A percentile compares a stretch with the other conserved stretches of the same genome.
phyloP scores from a whole-genome alignment of 2,113 vertebrate genomes.

The Fregata magnificens region DNA sequence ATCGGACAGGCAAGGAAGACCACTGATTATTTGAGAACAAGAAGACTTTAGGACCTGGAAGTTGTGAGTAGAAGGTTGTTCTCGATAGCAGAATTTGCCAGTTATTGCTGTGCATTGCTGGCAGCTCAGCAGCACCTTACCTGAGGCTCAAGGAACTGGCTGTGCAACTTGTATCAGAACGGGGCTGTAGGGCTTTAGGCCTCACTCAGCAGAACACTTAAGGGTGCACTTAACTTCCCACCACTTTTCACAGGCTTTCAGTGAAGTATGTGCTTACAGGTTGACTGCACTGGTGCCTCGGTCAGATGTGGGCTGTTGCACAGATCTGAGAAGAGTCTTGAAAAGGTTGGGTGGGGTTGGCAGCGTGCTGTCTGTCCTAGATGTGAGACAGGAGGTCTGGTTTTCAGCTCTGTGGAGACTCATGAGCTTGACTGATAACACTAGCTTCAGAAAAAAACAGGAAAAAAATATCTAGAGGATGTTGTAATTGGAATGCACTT shows the following conservation, averaged over 20 bases:
- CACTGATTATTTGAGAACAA: background rate
- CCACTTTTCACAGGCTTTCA: background rate
- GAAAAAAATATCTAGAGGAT: background rate
- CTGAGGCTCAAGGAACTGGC: background rate
- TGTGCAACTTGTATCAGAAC: fast-evolving
- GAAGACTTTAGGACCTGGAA: background rate
- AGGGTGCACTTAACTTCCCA: background rate
- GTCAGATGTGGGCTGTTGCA: background rate
- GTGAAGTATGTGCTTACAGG: background rate
- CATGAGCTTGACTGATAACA: background rate
- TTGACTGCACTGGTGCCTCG: background rate
- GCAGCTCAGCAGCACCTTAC: background rate
- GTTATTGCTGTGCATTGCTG: background rate
- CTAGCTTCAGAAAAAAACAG: background rate
- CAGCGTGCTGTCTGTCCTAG: background rate
- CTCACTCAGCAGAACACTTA: background rate
- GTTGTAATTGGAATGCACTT: background rate
- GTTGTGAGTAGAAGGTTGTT: background rate
- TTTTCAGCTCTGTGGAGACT: background rate
- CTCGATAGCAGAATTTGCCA: fast-evolving
- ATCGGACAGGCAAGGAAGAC: background rate
- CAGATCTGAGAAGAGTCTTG: background rate
- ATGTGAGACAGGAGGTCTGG: background rate
- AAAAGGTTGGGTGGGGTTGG: background rate
- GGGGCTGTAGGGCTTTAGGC: background rate